Conservation (phyloP, 2,888 invertebrate species). For the Camptogramma bilineatum region DNA sequence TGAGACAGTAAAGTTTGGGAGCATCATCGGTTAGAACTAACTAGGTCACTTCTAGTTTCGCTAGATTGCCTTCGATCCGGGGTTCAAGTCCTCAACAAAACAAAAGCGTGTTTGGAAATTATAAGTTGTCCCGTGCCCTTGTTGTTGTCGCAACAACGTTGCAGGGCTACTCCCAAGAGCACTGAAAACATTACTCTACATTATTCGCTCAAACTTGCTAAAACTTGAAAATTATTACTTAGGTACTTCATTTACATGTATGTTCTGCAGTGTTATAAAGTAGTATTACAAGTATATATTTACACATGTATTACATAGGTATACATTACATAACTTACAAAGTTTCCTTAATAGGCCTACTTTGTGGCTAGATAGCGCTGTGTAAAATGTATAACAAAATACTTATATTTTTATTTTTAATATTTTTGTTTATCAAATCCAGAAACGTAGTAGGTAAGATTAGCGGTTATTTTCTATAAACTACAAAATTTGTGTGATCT, state of each 20-base stretch:
- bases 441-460: too few species aligned
- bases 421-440: too few species aligned
- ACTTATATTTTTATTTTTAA: too few species aligned
- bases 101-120: constrained; percentile 31
- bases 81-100: constrained; percentile 31
- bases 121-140: constrained; percentile 19
- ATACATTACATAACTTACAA: too few species aligned
- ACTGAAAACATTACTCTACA: constrained; percentile 1
- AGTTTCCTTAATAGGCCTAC: too few species aligned
- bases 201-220: background rate
- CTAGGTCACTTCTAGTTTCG: constrained; percentile 2
- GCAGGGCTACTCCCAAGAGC: constrained; percentile 8
- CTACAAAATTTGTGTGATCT: too few species aligned
- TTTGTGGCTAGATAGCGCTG: too few species aligned
- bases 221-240: background rate
- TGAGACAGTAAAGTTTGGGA: background rate
- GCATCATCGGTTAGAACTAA: constrained; percentile 1
- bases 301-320: too few species aligned
- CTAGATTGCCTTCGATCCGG: constrained; percentile 21
- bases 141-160: constrained; percentile 14
- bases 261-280: background rate
- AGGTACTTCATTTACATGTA: background rate
- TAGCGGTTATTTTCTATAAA: too few species aligned
- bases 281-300: too few species aligned
- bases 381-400: too few species aligned